Percentiles rank a stretch among this genome's conserved stretches.
phyloP scores from a whole-genome alignment of 1,140 invertebrate species.

The Rhyzopertha dominica region DNA sequence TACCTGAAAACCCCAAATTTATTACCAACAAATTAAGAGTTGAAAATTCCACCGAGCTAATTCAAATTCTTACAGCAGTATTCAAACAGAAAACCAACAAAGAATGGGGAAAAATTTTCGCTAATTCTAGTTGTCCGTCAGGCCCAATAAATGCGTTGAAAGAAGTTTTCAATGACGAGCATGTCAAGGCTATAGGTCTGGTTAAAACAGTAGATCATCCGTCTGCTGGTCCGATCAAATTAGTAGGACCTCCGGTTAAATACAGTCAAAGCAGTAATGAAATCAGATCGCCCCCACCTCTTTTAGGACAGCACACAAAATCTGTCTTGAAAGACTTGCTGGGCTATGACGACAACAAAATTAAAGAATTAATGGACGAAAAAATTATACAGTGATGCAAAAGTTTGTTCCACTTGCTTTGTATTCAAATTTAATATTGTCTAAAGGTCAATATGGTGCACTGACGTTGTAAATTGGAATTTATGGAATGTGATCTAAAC shows the following conservation, averaged over 20 bases:
- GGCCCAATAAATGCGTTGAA: constrained; percentile 84
- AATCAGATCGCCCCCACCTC: constrained; percentile 71
- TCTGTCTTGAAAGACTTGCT: constrained; percentile 68
- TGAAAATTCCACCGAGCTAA: constrained; percentile 64
- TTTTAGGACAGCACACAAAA: constrained; percentile 81
- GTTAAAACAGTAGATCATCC: constrained; percentile 75
- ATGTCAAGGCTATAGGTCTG: constrained; percentile 69
- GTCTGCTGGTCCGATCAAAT: constrained; percentile 63
- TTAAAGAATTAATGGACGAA: constrained; percentile 52
- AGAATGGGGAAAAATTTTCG: constrained; percentile 73
- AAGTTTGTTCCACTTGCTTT: no score
- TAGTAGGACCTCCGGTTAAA: constrained; percentile 81
- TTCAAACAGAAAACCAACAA: constrained; percentile 64
- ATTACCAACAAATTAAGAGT: constrained; percentile 71
- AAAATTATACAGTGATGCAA: constrained; percentile 57
- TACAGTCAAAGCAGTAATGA: constrained; percentile 69
- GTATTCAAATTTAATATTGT: no score
- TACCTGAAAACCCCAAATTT: constrained; percentile 63
- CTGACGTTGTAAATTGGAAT: no score
- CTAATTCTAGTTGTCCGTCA: constrained; percentile 73
- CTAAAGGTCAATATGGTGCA: no score
- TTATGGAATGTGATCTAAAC: no score
- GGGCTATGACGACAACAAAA: constrained; percentile 58
- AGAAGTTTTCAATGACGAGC: constrained; percentile 83
- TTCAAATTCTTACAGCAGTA: constrained; percentile 56